phyloP scores from a whole-genome alignment of 2,113 vertebrate genomes.

The Sitta europaea region DNA sequence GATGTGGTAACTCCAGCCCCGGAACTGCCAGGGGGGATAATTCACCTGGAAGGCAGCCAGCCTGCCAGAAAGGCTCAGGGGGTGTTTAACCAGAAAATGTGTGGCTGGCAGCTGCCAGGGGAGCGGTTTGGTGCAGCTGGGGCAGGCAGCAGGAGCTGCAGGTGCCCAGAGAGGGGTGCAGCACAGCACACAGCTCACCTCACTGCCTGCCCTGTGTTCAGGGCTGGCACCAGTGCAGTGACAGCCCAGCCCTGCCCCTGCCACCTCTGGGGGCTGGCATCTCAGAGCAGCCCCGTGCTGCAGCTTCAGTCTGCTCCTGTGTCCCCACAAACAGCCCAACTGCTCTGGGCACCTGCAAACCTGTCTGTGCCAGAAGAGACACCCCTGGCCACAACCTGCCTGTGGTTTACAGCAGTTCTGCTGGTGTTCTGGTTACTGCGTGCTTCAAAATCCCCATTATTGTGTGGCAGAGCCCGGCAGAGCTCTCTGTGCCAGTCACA shows the following conservation, averaged over 20 bases:
- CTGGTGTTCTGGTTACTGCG: background rate
- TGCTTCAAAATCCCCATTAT: background rate
- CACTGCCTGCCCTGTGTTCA: background rate
- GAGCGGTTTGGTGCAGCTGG: too few species aligned
- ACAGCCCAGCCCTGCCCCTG: background rate
- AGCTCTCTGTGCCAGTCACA: background rate
- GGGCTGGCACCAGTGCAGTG: background rate
- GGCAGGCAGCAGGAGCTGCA: background rate
- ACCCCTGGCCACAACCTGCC: background rate
- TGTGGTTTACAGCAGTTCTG: background rate
- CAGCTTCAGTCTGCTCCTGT: background rate
- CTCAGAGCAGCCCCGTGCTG: background rate
- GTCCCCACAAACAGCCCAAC: background rate
- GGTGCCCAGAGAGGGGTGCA: background rate
- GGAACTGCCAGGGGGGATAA: background rate
- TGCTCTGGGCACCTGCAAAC: background rate
- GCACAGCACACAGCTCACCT: fast-evolving
- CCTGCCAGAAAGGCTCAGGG: background rate
- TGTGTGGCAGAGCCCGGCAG: background rate
- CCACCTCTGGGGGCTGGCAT: background rate
- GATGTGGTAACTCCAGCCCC: background rate
- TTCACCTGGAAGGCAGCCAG: background rate
- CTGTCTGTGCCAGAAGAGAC: fast-evolving
- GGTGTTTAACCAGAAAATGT: background rate
- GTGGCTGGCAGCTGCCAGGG: background rate